These are phyloP conservation scores for Dufourea novaeangliae DNA, from an alignment of 1,140 invertebrate species.

Conservation along the genomic window DNA sequence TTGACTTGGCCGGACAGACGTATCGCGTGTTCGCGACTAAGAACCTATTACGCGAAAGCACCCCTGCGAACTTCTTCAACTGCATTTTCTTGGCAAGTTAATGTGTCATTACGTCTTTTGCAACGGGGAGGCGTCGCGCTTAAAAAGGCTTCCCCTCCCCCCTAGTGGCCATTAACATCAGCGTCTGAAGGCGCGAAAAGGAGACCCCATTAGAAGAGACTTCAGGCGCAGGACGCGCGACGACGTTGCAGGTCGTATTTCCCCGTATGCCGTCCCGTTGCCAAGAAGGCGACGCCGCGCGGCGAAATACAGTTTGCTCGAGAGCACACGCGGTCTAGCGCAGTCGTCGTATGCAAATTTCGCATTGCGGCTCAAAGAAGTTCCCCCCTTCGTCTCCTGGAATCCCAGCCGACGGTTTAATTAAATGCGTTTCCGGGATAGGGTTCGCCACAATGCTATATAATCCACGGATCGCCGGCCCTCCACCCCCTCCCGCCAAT, in stretches of 20 bases:
- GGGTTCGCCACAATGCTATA: constrained; percentile 37
- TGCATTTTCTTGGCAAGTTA: not conserved
- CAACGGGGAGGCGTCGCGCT: not conserved
- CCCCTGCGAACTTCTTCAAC: not conserved
- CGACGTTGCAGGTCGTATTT: not conserved
- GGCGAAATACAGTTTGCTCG: not conserved
- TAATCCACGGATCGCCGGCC: constrained; percentile 34
- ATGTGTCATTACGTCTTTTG: not conserved
- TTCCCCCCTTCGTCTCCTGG: not conserved
- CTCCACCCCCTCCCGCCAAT: constrained; percentile 14
- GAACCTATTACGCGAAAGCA: constrained; percentile 1
- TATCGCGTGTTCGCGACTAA: not conserved
- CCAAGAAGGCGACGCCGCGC: not conserved
- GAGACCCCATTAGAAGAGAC: not conserved
- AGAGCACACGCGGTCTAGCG: not conserved
- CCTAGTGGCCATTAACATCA: not conserved
- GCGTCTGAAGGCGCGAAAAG: not conserved
- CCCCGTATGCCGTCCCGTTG: not conserved
- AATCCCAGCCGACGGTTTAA: constrained; percentile 40
- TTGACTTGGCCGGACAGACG: too few species aligned
- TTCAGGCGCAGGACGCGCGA: not conserved
- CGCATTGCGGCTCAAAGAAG: constrained; percentile 29
- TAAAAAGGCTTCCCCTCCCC: not conserved
- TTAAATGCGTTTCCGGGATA: constrained; percentile 53
- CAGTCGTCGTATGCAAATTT: constrained; percentile 29